Evolutionary conservation across 2,113 vertebrate genomes (phyloP), one percentile per base, ranked within the genome.

Genomic region (Gambusia holbrooki): DNA sequence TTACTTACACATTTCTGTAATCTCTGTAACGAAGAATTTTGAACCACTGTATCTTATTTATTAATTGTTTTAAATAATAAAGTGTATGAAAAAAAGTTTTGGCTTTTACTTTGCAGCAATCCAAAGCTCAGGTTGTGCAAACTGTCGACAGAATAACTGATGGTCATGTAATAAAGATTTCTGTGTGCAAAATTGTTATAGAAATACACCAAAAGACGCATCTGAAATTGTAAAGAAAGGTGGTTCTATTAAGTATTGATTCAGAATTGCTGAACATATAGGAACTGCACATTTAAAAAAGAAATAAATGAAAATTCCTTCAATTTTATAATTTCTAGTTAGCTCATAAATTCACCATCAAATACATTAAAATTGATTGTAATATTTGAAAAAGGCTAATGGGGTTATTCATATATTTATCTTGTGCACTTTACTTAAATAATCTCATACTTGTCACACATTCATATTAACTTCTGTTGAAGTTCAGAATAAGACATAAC

Each of bases 21-120:
- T 7, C 15, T 71, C 0, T 82, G 35, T n/a, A 10, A 77, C 74
- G 51, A 81, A 79, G 73, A 74, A 71, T 48, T 11, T 71, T n/a
- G 28, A 27, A 71, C 69, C 17, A 69, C 13, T 66, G 65, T 77
- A 27, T 40, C 60, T 84, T 33, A 67, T 62, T 74, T 0, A 66
- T 37, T 71, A 73, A 29, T 28, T 28, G 1, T 40, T 25, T 65
- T 65, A 65, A 69, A 19, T 74, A 89, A 87, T 87, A 89, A 89
- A 88, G 37, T 1, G 74, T 70, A 3, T 64, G 2, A 22, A 48
- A 75, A 75, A 25, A 32, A 30, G 1, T 91, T 74, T 88, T 87
- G 88, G 69, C 85, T 84, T 81, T 64, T 58, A 58, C 51, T 58
- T 58, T 58, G 25, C 51, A 58, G 51, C 7, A 17, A 58, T 58